Percentiles rank a stretch among this genome's conserved stretches.
phyloP scores from a whole-genome alignment of 2,888 invertebrate species.

The Dolichopus griseipennis region DNA sequence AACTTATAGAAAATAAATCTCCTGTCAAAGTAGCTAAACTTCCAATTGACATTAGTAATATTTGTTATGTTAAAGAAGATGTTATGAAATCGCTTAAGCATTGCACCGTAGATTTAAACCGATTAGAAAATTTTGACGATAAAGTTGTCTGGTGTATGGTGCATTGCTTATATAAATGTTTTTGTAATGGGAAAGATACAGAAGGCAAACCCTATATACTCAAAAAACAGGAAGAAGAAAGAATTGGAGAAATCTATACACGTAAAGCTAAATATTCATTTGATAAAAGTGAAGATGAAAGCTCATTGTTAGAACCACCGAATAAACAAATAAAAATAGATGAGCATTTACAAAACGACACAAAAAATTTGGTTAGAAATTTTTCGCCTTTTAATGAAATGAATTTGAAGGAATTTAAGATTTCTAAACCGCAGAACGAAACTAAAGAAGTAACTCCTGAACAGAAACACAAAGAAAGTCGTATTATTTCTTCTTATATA shows the following conservation, averaged over 20 bases:
- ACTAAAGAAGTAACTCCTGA: background rate
- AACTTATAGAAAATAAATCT: background rate
- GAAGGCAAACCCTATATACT: slow-evolving; percentile 31
- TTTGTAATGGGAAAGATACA: slow-evolving; percentile 47
- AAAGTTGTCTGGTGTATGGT: slow-evolving; percentile 58
- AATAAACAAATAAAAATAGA: background rate
- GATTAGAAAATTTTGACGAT: slow-evolving; percentile 38
- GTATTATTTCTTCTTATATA: background rate
- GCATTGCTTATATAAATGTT: slow-evolving; percentile 57
- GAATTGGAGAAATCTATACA: slow-evolving; percentile 25
- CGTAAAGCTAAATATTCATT: slow-evolving; percentile 36
- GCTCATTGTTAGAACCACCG: background rate
- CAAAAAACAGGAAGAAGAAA: slow-evolving; percentile 29
- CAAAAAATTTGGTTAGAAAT: background rate
- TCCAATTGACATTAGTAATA: slow-evolving; percentile 20
- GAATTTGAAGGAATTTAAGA: background rate
- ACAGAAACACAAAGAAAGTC: background rate
- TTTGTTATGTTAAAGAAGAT: slow-evolving; percentile 28
- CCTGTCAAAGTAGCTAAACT: slow-evolving; percentile 5
- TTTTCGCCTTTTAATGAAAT: background rate
- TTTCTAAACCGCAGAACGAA: background rate
- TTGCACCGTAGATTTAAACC: slow-evolving; percentile 33
- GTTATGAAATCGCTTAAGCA: slow-evolving; percentile 32
- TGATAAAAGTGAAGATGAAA: slow-evolving; percentile 27
- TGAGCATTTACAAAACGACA: background rate